Conservation (phyloP, 2,113 vertebrate genomes). For the Chrysemys picta region DNA sequence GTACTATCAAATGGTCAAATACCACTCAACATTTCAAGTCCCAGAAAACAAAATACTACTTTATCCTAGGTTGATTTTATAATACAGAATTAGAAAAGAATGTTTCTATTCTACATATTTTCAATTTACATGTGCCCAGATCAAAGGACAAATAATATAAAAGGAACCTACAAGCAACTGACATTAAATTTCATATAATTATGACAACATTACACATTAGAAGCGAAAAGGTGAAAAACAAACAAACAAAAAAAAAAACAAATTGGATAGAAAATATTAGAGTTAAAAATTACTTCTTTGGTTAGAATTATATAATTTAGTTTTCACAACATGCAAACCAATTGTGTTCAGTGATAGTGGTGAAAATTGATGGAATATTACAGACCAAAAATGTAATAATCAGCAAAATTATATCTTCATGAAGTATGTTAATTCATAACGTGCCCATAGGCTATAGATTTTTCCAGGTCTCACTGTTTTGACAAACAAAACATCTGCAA, state of each 20-base stretch:
- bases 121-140: not conserved
- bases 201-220: not conserved
- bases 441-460: too few species aligned
- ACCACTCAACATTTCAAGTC: not conserved
- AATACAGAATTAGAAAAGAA: not conserved
- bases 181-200: not conserved
- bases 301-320: too few species aligned
- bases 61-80: not conserved
- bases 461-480: not conserved
- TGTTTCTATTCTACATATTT: not conserved
- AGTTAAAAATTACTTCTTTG: too few species aligned
- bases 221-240: not conserved
- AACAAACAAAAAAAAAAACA: not conserved
- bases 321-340: too few species aligned
- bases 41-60: not conserved
- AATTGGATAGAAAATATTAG: not conserved
- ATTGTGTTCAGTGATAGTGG: too few species aligned
- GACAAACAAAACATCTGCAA: conserved; percentile 12
- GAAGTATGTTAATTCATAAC: too few species aligned
- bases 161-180: not conserved
- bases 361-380: too few species aligned
- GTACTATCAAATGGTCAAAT: not conserved
- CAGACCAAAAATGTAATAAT: too few species aligned
- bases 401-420: too few species aligned
- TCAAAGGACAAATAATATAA: not conserved